phyloP scores from a whole-genome alignment of 2,113 vertebrate species.

The Eidolon helvum region DNA sequence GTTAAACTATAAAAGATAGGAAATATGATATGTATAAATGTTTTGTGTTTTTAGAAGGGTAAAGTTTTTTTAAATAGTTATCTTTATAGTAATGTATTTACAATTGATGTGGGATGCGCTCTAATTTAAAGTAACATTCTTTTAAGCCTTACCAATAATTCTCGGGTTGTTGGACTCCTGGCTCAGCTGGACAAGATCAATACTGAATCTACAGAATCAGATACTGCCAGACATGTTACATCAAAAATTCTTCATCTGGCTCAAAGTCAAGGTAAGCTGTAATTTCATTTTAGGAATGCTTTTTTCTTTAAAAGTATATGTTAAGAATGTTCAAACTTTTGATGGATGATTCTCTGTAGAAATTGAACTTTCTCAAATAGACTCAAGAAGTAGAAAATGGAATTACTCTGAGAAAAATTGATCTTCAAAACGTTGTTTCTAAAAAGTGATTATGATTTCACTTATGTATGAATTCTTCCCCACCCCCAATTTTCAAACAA shows the following conservation, averaged over 20 bases:
- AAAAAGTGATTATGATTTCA: background rate
- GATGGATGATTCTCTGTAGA: constrained; percentile 20
- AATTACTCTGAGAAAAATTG: background rate
- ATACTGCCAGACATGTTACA: constrained; percentile 90
- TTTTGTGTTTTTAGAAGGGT: background rate
- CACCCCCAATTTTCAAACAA: background rate
- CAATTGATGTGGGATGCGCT: background rate
- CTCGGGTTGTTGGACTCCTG: constrained; percentile 90
- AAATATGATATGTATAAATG: background rate
- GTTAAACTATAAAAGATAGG: background rate
- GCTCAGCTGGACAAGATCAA: constrained; percentile 94
- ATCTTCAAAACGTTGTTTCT: background rate
- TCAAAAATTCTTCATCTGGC: constrained; percentile 96
- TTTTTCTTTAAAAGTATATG: background rate
- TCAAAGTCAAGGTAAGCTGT: constrained; percentile 93
- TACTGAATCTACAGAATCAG: constrained; percentile 86
- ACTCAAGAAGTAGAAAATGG: background rate
- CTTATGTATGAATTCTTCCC: background rate
- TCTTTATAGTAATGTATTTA: background rate
- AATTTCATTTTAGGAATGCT: background rate
- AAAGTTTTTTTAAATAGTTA: background rate
- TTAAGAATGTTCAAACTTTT: constrained; percentile 14
- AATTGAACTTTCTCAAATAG: background rate
- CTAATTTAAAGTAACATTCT: constrained; percentile 46
- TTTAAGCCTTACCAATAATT: constrained; percentile 89